Evolutionary conservation across 2,888 invertebrate species (phyloP), one percentile per base, ranked within the genome.

Genomic region (Pandemis corylana): DNA sequence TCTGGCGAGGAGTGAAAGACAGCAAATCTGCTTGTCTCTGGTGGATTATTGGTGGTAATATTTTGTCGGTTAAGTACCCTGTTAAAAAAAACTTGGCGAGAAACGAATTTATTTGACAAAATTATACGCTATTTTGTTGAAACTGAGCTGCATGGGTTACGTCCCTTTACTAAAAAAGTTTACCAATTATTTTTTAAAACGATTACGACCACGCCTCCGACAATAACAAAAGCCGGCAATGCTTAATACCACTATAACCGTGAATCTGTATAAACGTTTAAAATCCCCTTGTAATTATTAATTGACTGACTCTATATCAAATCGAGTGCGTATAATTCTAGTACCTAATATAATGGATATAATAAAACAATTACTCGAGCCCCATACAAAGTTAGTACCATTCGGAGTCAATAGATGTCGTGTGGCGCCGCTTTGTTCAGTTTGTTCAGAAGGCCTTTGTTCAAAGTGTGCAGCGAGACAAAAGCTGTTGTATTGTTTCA

Each of bases 341-440:
- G 20, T 53, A 20, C 20, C 20, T 20, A 51, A 36, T 41, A 66
- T 67, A 67, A 67, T 53, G 66, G 66, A 67, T 67, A 67, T 67
- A 67, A 41, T 67, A 64, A 67, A 67, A 67, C 66, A 67, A 67
- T 53, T 41, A 64, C 36, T 41, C 51, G 53, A 67, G 66, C 53
- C 15, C 63, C 41, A 62, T 53, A 67, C 66, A 36, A 67, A 67
- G 51, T 67, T 67, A n/a, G 62, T 63, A 49, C 53, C 66, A n/a
- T 67, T 67, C 15, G 51, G 36, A 51, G 66, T 67, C 66, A 67
- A 67, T 67, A 67, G 66, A 67, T 67, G 66, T 67, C 66, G 66
- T 67, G 66, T 67, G 66, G 66, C 66, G 66, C n/a, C 28, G 59
- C 36, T 20, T 20, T 7, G 42, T 63, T 63, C 36, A 20, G n/a